Percentiles rank a stretch among this genome's conserved stretches.
phyloP scores from a whole-genome alignment of 2,888 invertebrate species.

The Caenorhabditis drosophilae region DNA sequence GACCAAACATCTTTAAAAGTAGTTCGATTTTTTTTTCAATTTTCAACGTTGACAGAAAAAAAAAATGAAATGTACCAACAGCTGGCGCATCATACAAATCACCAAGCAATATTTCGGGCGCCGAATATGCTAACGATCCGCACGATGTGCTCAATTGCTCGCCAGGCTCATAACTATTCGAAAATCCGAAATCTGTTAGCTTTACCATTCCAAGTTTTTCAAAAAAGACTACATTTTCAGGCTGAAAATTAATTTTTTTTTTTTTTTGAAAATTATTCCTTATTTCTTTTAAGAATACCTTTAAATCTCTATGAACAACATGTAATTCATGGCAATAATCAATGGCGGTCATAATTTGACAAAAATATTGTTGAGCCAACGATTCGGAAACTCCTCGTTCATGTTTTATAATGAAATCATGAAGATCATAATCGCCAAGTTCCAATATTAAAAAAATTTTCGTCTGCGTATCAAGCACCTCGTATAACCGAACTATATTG shows the following conservation, averaged over 20 bases:
- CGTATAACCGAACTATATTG: constrained; percentile 95
- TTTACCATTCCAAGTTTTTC: constrained; percentile 95
- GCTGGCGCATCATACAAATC: constrained; percentile 98
- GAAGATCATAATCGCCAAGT: constrained; percentile 96
- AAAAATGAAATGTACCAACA: constrained; percentile 77
- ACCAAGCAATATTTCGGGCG: constrained; percentile 96
- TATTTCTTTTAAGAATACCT: constrained; percentile 71
- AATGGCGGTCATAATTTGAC: constrained; percentile 94
- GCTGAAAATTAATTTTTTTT: constrained; percentile 74
- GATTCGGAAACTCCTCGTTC: constrained; percentile 78
- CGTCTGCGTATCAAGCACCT: constrained; percentile 96
- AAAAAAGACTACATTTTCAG: constrained; percentile 99
- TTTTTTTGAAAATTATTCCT: too few relatives aligned
- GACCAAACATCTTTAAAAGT: constrained; percentile 87
- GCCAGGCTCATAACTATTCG: constrained; percentile 88
- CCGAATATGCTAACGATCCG: constrained; percentile 97
- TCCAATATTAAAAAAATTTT: constrained; percentile 86
- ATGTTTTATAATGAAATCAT: constrained; percentile 96
- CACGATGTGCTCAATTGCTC: constrained; percentile 96
- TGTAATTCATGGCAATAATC: constrained; percentile 92
- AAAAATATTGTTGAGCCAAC: constrained; percentile 82
- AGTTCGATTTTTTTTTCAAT: background rate
- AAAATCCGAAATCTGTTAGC: constrained; percentile 96
- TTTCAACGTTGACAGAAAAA: background rate
- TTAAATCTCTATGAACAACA: constrained; percentile 88